A percentile compares a stretch with the other conserved stretches of the same genome.
phyloP scores from a whole-genome alignment of 2,888 invertebrate genomes.

The Pseudoips prasinana region DNA sequence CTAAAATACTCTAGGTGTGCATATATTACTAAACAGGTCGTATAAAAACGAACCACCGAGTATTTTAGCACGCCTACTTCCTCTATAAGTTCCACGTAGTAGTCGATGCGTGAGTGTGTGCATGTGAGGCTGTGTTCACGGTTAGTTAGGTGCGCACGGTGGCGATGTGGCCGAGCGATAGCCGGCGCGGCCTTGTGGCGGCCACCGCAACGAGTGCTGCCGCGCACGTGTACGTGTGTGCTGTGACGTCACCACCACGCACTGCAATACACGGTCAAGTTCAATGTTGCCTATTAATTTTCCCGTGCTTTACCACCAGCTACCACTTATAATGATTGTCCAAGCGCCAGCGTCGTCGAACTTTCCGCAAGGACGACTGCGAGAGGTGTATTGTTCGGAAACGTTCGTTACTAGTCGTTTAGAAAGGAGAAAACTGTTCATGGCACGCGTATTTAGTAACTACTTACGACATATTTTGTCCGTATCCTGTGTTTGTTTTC shows the following conservation, averaged over 20 bases:
- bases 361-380: conserved; percentile 26
- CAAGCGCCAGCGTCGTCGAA: conserved; percentile 7
- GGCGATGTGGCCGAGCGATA: conserved; percentile 48
- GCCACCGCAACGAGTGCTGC: conserved; percentile 41
- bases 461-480: too few relatives aligned
- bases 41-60: too few relatives aligned
- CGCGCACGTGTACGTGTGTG: conserved; percentile 47
- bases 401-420: too few relatives aligned
- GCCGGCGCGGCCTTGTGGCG: conserved; percentile 53
- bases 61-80: conserved; percentile 3
- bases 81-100: neutral
- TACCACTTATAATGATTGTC: conserved; percentile 26
- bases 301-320: conserved; percentile 51
- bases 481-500: too few relatives aligned
- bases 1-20: too few relatives aligned
- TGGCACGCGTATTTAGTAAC: too few relatives aligned
- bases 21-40: too few relatives aligned
- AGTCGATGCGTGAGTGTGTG: neutral
- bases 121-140: conserved; percentile 35
- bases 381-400: conserved; percentile 10
- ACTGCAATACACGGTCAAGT: conserved; percentile 74
- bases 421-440: too few relatives aligned
- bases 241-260: conserved; percentile 68
- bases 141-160: conserved; percentile 34
- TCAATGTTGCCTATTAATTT: conserved; percentile 76